Evolutionary conservation across 2,113 vertebrate species (phyloP), one percentile per base, ranked within the genome.

Genomic region (Eubucco bourcierii): DNA sequence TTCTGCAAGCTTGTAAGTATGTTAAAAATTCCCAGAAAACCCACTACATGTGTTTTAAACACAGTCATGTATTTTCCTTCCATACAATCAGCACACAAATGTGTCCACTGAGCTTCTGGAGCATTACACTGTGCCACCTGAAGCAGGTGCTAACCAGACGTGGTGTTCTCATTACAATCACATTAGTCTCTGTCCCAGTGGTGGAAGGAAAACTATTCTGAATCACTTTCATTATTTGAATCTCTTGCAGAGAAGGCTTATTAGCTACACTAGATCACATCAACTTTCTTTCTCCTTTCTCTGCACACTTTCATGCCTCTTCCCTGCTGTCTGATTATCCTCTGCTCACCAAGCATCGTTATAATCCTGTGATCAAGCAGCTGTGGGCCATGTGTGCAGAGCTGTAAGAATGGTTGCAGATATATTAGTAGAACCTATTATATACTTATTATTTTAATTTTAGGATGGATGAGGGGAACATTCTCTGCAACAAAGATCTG

Each of bases 381-480:
- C 23, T 74, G 53, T 47, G 5, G 37, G 16, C 6, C 21, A 28
- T 29, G 12, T 83, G 33, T 52, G 46, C 10, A 84, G 15, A 84
- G 18, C 25, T 73, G 4, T 39, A 60, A n/a, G 63, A 58, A 47
- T 34, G 52, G 23, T 59, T 87, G 37, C 5, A 68, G 25, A 56
- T 81, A 23, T 12, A 56, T 72, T 83, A 53, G n/a, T 70, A 61
- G 67, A 87, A 44, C n/a, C 7, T 79, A 55, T 66, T 58, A 79
- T 17, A 60, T 90, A 46, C 6, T 82, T 84, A 92, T 87, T 65
- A 55, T 25, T 84, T 92, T 86, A 55, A 79, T 37, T 96, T 81
- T 58, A 84, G 61, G 70, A 70, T 68, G 67, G 63, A 47, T 34
- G 3, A 34, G 16, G 25, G 52, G 58, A 84, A 90, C 7, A 65